Evolutionary conservation across 2,113 vertebrate genomes (phyloP).

Genomic region (Dasyornis broadbenti): DNA sequence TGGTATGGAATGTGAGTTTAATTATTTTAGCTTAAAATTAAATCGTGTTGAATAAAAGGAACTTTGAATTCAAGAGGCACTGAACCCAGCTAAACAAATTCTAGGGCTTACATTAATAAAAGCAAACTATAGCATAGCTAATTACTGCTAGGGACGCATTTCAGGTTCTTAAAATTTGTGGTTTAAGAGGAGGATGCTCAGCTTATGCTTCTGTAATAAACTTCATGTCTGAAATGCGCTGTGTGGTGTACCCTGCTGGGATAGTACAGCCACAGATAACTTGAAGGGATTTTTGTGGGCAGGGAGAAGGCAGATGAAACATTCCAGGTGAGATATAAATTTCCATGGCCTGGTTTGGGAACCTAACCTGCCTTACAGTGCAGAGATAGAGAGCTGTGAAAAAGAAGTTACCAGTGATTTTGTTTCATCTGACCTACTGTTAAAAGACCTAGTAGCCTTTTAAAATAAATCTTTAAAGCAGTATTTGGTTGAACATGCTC

Average conservation of each 20-base stretch:
- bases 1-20: conserved; percentile 1
- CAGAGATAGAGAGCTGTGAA: neutral
- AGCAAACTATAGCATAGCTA: neutral
- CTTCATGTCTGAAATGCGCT: neutral
- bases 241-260: neutral
- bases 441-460: neutral
- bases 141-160: neutral
- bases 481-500: neutral
- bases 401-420: neutral
- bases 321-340: neutral
- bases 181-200: neutral
- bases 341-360: neutral
- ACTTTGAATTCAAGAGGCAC: neutral
- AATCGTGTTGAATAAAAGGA: neutral
- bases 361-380: neutral
- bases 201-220: neutral
- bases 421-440: neutral
- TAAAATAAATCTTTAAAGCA: neutral
- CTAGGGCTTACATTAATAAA: neutral
- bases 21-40: neutral
- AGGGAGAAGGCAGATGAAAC: neutral
- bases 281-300: neutral
- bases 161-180: neutral
- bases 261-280: neutral
- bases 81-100: neutral